Base-by-base conservation (phyloP, 2,797 vertebrate genomes). In the Falco novaeseelandiae region DNA sequence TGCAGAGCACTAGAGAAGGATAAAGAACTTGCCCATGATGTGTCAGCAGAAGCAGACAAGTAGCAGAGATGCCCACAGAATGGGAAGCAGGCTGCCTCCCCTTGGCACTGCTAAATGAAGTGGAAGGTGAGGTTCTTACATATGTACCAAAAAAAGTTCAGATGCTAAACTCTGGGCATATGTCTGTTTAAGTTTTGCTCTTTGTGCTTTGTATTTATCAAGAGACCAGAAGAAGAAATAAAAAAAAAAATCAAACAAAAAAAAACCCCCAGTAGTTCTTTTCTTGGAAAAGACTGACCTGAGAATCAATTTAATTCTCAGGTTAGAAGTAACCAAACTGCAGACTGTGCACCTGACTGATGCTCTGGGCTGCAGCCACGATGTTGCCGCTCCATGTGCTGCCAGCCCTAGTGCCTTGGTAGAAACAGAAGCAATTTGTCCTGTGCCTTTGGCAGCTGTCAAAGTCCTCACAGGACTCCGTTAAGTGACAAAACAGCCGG, bases 361-460 rank as follows among this genome's bases (percentile, higher is more conserved):
- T 29, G 8, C 30, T 51, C 32, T 0, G 1, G 21, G 19, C 67
- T 51, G 49, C n/a, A 63, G 20, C 9, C 1, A 4, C 7, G 55
- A 12, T 3, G 9, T 2, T 1, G 18, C 21, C 2, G 1, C n/a
- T 73, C 13, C 1, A 0, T 2, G 10, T 12, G 42, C 49, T 52
- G 23, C 32, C n/a, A 42, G 7, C 3, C 16, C 9, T 15, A 36
- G 13, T 23, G 12, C 8, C 57, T 51, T 63, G 19, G 44, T 93
- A 40, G 36, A 87, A 81, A 25, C 3, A n/a, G 17, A 19, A 72
- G 8, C 7, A 46, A 34, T 22, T 42, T 66, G 16, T 48, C 26
- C 44, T 12, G 12, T 20, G 20, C 15, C 9, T 14, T 67, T 62
- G 34, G 26, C 12, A 54, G 6, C 6, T 26, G 34, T 51, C 29